Conservation (phyloP, 2,797 vertebrate species). For the Oophaga sylvatica region DNA sequence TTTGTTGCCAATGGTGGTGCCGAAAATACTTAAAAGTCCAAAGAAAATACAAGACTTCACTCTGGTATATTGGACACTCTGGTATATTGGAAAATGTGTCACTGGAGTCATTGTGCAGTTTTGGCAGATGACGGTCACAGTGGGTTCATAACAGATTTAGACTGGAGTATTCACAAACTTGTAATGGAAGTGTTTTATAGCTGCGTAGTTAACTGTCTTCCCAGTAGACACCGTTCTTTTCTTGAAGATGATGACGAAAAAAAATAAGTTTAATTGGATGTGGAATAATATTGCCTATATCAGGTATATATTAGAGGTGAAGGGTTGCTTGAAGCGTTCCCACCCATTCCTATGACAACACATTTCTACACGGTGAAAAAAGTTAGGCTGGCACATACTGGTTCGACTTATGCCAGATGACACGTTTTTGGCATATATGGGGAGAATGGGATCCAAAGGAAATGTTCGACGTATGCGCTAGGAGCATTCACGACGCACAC, state of each 20-base stretch:
- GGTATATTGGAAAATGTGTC: constrained; percentile 8
- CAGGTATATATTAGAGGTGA: no score
- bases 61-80: background rate
- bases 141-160: background rate
- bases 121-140: background rate
- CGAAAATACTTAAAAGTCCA: background rate
- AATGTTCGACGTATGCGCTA: no score
- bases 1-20: background rate
- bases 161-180: background rate
- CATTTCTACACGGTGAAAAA: no score
- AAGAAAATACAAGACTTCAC: background rate
- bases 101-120: background rate
- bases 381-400: no score
- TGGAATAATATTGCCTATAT: no score
- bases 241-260: background rate
- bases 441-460: no score
- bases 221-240: background rate
- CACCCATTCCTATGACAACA: no score
- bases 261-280: no score
- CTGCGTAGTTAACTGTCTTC: background rate
- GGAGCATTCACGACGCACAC: no score
- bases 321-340: no score
- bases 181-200: constrained; percentile 4
- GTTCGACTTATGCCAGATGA: no score
- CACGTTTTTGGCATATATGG: no score